phyloP scores from a whole-genome alignment of 2,888 invertebrate genomes.

The Patella ulyssiponensis region DNA sequence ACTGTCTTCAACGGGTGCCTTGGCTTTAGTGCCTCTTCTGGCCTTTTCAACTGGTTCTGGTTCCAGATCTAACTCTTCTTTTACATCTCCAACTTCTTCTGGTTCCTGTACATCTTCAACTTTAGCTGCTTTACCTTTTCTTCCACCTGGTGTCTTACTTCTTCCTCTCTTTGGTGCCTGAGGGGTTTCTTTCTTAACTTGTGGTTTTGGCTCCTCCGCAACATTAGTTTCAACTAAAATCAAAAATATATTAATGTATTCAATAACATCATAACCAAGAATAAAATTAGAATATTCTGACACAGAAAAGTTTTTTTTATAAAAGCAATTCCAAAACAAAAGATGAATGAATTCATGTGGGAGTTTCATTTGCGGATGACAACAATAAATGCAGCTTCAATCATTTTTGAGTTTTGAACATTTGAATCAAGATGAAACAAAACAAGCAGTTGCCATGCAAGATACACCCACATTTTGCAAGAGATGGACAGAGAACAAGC shows the following conservation, averaged over 20 bases:
- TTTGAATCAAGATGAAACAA: too few species aligned
- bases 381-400: too few species aligned
- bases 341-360: too few species aligned
- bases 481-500: too few species aligned
- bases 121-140: conserved; percentile 14
- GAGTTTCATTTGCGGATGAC: too few species aligned
- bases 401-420: too few species aligned
- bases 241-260: background rate
- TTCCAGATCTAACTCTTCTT: conserved; percentile 6
- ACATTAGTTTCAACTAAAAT: background rate
- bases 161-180: background rate
- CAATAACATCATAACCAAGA: too few species aligned
- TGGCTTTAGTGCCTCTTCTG: conserved; percentile 6
- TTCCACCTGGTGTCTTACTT: conserved; percentile 1
- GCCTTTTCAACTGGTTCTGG: conserved; percentile 6
- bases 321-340: too few species aligned
- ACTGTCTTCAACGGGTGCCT: background rate
- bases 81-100: conserved; percentile 21
- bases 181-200: background rate
- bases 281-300: too few species aligned
- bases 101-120: conserved; percentile 10
- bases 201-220: background rate
- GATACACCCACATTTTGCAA: too few species aligned
- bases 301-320: too few species aligned
- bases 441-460: too few species aligned